Base-by-base conservation (phyloP, 2,888 invertebrate genomes). In the Cosmia trapezina region DNA sequence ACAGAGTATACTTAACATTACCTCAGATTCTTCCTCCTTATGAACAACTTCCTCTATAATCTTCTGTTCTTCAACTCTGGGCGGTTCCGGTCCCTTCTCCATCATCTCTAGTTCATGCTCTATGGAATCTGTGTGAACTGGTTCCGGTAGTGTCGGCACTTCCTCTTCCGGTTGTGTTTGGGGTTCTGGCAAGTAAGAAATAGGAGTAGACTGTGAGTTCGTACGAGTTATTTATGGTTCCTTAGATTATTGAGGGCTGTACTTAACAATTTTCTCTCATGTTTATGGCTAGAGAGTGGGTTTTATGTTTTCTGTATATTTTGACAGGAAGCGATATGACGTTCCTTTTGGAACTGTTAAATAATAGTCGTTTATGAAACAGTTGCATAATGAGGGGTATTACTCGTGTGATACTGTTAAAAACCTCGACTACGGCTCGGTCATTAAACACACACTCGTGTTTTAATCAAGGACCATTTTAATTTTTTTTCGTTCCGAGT, bases 21-120 rank as follows among this genome's bases (percentile, higher is more conserved):
- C 93, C 90, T 95, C 95, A 41, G 90, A 89, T 56, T 93, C 94
- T 3, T 94, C 94, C 1, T 93, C 93, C 41, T 87, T 92, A 81
- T 91, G 93, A 0, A 6, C 5, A 37, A 88, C 57, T 7, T 92
- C 92, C 22, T 89, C 90, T 69, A 87, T 87, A 19, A 74, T 76
- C 54, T 88, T 88, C 19, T 83, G 85, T 57, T 89, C 88, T 72
- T 73, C 74, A 0, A 53, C 72, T 17, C n/a, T 49, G 6, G 53
- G 78, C 33, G 77, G 73, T 45, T 71, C 28, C 45, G 78, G 74
- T 77, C 85, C 63, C 77, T 79, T 80, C 63, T 84, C 86, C 81
- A 82, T 86, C 84, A 85, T 84, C 56, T 86, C 87, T 7, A 86
- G 56, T 33, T 78, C 82, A 0, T 80, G 78, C 54, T 86, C 86